Conservation (phyloP, 2,797 vertebrate species). For the Labroides dimidiatus region DNA sequence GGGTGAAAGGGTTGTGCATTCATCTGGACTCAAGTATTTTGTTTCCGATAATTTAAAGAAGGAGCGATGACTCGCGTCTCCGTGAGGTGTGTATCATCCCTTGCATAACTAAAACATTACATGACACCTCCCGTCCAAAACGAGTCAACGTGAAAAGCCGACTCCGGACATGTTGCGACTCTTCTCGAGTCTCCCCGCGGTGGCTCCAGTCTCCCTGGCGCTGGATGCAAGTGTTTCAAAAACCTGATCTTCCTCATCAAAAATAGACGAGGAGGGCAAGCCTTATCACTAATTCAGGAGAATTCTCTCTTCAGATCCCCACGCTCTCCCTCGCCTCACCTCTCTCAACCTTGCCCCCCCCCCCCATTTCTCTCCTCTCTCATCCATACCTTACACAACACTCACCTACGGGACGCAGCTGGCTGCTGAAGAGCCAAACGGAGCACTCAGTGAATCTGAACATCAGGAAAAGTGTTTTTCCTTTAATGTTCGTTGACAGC, state of each 20-base stretch:
- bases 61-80: background rate
- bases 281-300: conserved; percentile 73
- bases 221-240: conserved; percentile 46
- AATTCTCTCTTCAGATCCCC: conserved; percentile 58
- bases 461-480: too few species aligned
- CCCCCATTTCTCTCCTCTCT: conserved; percentile 17
- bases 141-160: conserved; percentile 38
- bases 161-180: conserved; percentile 10
- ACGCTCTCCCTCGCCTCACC: conserved; percentile 18
- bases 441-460: too few species aligned
- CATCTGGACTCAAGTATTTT: too few species aligned
- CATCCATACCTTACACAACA: conserved; percentile 45
- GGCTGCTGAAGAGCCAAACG: background rate
- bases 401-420: conserved; percentile 7
- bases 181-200: conserved; percentile 20
- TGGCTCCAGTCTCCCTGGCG: conserved; percentile 12
- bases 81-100: background rate
- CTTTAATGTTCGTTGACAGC: too few species aligned
- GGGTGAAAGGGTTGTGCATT: too few species aligned
- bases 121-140: conserved; percentile 13
- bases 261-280: conserved; percentile 64
- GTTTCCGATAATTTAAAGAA: background rate
- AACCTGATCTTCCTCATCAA: conserved; percentile 69
- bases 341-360: conserved; percentile 16
- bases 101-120: conserved; percentile 30